A percentile compares a stretch with the other conserved stretches of the same genome.
Evolutionary conservation across 2,797 vertebrate genomes (phyloP).

Genomic region (Loriculus beryllinus): DNA sequence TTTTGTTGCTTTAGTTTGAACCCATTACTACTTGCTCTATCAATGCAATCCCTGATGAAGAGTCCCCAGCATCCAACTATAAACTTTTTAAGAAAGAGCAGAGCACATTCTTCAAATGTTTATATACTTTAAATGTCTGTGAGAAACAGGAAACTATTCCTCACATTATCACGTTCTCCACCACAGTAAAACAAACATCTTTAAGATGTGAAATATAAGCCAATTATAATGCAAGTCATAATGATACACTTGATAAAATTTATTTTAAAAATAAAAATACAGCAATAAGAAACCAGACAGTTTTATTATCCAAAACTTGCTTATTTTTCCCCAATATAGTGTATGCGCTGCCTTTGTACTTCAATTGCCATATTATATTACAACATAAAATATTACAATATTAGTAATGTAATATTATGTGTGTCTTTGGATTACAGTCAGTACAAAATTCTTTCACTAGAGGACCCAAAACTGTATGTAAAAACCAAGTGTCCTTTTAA

Average conservation of each 20-base stretch:
- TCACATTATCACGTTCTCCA: not conserved
- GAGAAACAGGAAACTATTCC: not conserved
- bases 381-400: no score
- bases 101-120: not conserved
- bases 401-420: not conserved
- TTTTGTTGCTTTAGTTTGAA: no score
- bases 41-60: no score
- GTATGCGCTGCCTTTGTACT: not conserved
- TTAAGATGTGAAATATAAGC: not conserved
- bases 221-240: not conserved
- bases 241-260: not conserved
- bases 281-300: not conserved
- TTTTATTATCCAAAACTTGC: not conserved
- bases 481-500: not conserved
- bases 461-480: not conserved
- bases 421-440: not conserved
- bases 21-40: no score
- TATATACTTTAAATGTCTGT: not conserved
- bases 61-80: not conserved
- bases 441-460: not conserved
- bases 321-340: not conserved
- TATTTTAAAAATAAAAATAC: not conserved
- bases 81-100: not conserved
- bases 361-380: not conserved
- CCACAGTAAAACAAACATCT: not conserved